Base-by-base conservation (phyloP, 2,888 invertebrate species). In the Parapristionchus giblindavisi region DNA sequence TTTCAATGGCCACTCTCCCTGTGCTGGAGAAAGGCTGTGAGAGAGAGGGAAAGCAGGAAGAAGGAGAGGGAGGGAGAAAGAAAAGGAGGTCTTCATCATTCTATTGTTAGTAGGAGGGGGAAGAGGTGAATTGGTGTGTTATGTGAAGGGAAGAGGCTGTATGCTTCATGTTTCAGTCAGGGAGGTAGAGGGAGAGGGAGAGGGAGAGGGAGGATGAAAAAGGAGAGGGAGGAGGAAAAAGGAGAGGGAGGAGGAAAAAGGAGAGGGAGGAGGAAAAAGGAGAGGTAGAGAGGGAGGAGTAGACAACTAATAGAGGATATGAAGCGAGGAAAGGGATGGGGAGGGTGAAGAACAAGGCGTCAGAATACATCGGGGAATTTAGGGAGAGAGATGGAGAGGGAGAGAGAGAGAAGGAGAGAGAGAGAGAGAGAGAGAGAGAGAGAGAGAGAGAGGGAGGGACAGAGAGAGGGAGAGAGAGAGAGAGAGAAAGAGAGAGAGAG, bases 111-210 rank as follows among this genome's bases (percentile, higher is more conserved):
- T 4, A 43, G 43, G 17, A 17, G 43, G 43, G 43, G 36, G 38
- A 60, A 60, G 60, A 65, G 40, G 24, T 27, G 61, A 14, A 43
- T 43, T 14, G 43, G 43, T 8, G 11, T 6, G 63, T 36, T 43
- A 65, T 40, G 43, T 27, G 63, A 65, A 43, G 43, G 21, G 63
- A 14, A 27, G 43, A 17, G 56, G 63, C 36, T 43, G 63, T 65
- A 65, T 43, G 63, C 63, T 65, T 65, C 63, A 65, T 29, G 63
- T 65, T 65, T 36, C 63, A 43, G 29, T 40, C 40, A 65, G 63
- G 43, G 43, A 43, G 63, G 63, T 40, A 38, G 32, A 36, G 63
- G 52, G 21, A 52, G 52, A 52, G 43, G 52, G 4, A n/a, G 24
- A 21, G 65, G 21, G 54, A 54, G 6, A 54, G n/a, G 24, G 54